These are phyloP conservation scores for Morpho helenor DNA, from an alignment of 2,888 invertebrate genomes.

Conservation along the genomic window DNA sequence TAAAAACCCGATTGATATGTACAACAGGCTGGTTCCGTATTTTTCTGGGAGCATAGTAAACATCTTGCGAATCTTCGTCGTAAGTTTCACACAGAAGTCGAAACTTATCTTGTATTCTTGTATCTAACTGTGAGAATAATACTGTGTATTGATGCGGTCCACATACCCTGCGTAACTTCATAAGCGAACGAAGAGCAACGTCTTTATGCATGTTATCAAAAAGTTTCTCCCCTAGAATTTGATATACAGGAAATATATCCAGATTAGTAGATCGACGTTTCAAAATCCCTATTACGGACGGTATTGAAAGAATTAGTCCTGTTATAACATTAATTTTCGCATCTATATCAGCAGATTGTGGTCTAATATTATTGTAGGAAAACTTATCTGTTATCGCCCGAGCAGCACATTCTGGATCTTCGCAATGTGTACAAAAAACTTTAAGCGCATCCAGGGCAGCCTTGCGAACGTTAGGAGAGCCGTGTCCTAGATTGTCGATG, in stretches of 20 bases:
- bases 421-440: constrained; percentile 84
- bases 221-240: constrained; percentile 76
- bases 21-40: constrained; percentile 48
- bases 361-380: constrained; percentile 79
- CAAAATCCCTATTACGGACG: constrained; percentile 80
- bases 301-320: constrained; percentile 82
- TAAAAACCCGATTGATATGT: constrained; percentile 59
- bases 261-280: constrained; percentile 65
- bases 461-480: constrained; percentile 88
- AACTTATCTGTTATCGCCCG: constrained; percentile 82
- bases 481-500: constrained; percentile 88
- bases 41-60: constrained; percentile 66
- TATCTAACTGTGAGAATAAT: constrained; percentile 65
- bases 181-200: constrained; percentile 84
- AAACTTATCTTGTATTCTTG: constrained; percentile 74
- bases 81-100: constrained; percentile 61
- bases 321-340: constrained; percentile 79
- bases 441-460: constrained; percentile 87
- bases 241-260: constrained; percentile 73
- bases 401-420: constrained; percentile 83
- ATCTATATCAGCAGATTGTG: constrained; percentile 72
- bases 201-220: constrained; percentile 80
- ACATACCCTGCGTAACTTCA: constrained; percentile 83
- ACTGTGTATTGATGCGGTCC: constrained; percentile 83
- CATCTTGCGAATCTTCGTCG: constrained; percentile 70